Percentiles rank a stretch among this genome's conserved stretches.
phyloP scores from a whole-genome alignment of 2,888 invertebrate species.

The Napeogenes inachia region DNA sequence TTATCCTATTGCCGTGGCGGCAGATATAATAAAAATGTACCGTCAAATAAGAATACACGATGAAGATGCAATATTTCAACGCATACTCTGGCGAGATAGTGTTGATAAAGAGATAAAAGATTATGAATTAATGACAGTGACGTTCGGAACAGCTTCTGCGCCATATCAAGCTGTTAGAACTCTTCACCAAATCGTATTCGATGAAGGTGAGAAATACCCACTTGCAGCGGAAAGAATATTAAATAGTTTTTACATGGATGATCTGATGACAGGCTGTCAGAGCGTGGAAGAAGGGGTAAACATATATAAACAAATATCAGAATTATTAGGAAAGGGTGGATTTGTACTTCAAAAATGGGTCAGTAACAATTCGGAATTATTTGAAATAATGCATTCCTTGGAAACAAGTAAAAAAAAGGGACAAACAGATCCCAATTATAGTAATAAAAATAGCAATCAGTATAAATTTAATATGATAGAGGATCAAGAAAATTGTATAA shows the following conservation, averaged over 20 bases:
- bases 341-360: constrained; percentile 10
- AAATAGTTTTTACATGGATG: constrained; percentile 15
- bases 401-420: no score
- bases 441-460: no score
- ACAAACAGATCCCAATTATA: no score
- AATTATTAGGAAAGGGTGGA: constrained; percentile 29
- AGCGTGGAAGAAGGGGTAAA: constrained; percentile 25
- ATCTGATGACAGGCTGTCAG: constrained; percentile 32
- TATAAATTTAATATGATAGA: no score
- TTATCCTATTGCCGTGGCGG: constrained; percentile 21
- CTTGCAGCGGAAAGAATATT: constrained; percentile 9
- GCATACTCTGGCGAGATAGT: constrained; percentile 23
- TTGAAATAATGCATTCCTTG: no score
- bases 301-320: constrained; percentile 30
- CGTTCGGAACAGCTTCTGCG: constrained; percentile 20
- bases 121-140: constrained; percentile 21
- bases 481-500: no score
- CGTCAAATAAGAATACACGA: neutral
- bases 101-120: constrained; percentile 20
- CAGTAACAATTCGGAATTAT: no score
- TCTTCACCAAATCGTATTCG: constrained; percentile 12
- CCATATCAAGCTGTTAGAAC: constrained; percentile 19
- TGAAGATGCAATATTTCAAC: constrained; percentile 21
- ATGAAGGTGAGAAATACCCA: constrained; percentile 15
- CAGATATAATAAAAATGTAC: constrained; percentile 21